Evolutionary conservation across 2,797 vertebrate species (phyloP), one percentile per base, ranked within the genome.

Genomic region (Chelonia mydas): DNA sequence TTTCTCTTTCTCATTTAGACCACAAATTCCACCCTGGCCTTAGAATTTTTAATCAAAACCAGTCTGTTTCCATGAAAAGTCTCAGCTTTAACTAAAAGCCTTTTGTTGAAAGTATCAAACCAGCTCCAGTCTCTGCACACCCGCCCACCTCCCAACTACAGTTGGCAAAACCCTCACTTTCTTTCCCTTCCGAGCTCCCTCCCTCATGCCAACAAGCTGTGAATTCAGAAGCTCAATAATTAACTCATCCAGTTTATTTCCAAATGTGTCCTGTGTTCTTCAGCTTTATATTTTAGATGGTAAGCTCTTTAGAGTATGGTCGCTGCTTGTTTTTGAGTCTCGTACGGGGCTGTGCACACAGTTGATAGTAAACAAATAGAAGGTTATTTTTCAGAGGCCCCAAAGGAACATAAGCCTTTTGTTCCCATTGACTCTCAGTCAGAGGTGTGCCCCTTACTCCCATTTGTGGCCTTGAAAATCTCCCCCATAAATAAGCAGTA

Each of bases 191-290:
- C 2, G 8, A 37, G 31, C 17, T 72, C 37, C 68, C 41, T 41
- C 37, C n/a, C 21, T 11, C 1, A 3, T 72, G 11, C 37, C 37
- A n/a, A 41, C 68, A 72, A 9, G 21, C n/a, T 72, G n/a, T n/a
- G 8, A 72, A 37, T 72, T 72, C 37, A 68, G 3, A 10, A 7
- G 57, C 86, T 80, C 13, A 41, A 65, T 59, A 25, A 25, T 17
- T 28, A 65, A 27, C 47, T 25, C 82, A 59, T 49, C 1, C 0
- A 28, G 7, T 83, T 41, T 55, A 72, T 27, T 47, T n/a, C 81
- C 11, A 77, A 79, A 7, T 1, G 47, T 10, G 21, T 93, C 31
- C 1, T 33, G 0, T 41, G 31, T 74, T 74, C 1, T 27, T 0
- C 21, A 19, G 7, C 28, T 82, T 87, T 89, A 85, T 50, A 11